A percentile compares a stretch with the other conserved stretches of the same genome.
Conservation (phyloP, 1,140 invertebrate species). For the Zaprionus camerounensis region DNA sequence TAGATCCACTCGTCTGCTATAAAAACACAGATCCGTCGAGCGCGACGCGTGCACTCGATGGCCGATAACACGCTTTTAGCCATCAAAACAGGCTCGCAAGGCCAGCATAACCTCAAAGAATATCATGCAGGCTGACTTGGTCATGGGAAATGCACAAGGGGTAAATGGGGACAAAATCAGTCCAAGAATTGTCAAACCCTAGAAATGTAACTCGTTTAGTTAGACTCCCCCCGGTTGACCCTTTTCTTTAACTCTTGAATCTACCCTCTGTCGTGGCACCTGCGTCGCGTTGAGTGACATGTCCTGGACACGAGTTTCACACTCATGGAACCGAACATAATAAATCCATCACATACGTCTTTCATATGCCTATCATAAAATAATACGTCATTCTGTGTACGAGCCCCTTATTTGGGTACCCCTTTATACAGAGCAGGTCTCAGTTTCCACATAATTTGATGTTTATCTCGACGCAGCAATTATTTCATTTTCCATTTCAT, state of each 20-base stretch:
- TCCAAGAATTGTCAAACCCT: not conserved
- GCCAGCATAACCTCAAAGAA: constrained; percentile 40
- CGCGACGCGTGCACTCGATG: constrained; percentile 41
- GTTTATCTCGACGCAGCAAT: constrained; percentile 68
- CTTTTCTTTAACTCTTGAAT: too few relatives aligned
- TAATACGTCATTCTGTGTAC: constrained; percentile 70
- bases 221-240: not conserved
- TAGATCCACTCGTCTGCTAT: constrained; percentile 42
- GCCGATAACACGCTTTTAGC: constrained; percentile 75
- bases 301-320: constrained; percentile 62
- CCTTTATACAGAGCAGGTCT: constrained; percentile 55
- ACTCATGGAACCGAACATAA: constrained; percentile 51
- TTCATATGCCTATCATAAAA: constrained; percentile 76
- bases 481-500: constrained; percentile 66
- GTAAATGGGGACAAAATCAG: not conserved
- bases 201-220: not conserved
- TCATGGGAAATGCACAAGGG: constrained; percentile 23
- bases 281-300: constrained; percentile 64
- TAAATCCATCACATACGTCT: constrained; percentile 72
- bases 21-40: constrained; percentile 55
- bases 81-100: constrained; percentile 60
- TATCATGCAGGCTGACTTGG: constrained; percentile 45
- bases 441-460: constrained; percentile 78
- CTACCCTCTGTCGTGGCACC: constrained; percentile 23
- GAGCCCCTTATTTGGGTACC: constrained; percentile 46